Conservation (phyloP, 2,888 invertebrate genomes). For the Drosophila macrospina region DNA sequence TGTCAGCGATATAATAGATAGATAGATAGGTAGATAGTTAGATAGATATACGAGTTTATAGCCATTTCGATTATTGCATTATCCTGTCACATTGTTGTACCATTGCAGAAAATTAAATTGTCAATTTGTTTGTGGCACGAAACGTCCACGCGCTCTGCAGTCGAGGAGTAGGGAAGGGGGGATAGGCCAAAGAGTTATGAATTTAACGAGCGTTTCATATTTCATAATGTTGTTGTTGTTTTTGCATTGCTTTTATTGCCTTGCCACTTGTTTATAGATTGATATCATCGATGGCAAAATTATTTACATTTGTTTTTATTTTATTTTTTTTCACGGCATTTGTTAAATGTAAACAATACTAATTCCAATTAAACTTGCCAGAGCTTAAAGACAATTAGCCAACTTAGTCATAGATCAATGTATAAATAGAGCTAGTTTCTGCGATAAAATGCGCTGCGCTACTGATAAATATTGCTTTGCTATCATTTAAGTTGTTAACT, state of each 20-base stretch:
- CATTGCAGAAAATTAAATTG: constrained; percentile 76
- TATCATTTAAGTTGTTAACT: too few species aligned
- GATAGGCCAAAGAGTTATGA: constrained; percentile 10
- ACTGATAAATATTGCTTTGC: constrained; percentile 18
- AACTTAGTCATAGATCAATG: constrained; percentile 35
- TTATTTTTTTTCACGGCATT: constrained; percentile 7
- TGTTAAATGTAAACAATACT: constrained; percentile 15
- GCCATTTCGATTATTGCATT: constrained; percentile 72
- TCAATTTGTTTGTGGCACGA: constrained; percentile 67
- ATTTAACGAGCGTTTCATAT: constrained; percentile 38
- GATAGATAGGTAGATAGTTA: constrained; percentile 40
- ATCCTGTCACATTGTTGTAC: constrained; percentile 69
- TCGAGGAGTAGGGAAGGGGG: too few species aligned
- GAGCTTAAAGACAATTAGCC: constrained; percentile 26
- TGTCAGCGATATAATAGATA: constrained; percentile 19
- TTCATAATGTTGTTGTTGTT: too few species aligned
- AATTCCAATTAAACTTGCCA: constrained; percentile 35
- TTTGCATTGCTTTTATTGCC: too few species aligned
- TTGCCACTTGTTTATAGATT: constrained; percentile 2
- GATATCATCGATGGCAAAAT: constrained; percentile 12
- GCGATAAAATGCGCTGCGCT: constrained; percentile 22
- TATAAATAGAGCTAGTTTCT: constrained; percentile 26
- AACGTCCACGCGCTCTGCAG: constrained; percentile 9
- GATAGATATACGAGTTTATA: constrained; percentile 36
- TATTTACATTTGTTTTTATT: constrained; percentile 22